Evolutionary conservation across 2,888 invertebrate genomes (phyloP), one percentile per base, ranked within the genome.

Genomic region (Epinotia nisella): DNA sequence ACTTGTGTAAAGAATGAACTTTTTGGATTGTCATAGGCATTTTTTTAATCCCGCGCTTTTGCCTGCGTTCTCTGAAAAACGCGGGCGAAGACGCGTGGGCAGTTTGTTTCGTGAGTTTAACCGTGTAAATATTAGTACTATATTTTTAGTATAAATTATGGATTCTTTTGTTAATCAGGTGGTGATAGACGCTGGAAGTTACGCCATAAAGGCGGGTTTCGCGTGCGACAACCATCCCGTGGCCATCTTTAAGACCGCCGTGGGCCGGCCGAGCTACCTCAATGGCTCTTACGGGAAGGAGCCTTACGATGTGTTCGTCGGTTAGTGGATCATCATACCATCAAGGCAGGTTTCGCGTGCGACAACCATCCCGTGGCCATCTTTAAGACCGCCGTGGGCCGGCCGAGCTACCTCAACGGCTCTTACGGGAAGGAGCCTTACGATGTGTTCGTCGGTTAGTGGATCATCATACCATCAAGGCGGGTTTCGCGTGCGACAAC

Each of bases 211-310:
- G 76, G 90, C 92, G 0, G 92, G 93, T 0, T 92, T 92, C 56
- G 84, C 92, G 0, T 90, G 91, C 51, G 92, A 93, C 74, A 92
- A 93, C 74, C 91, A 92, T 51, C 92, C 92, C 0, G 87, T 92
- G 0, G 83, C 89, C 0, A 91, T 91, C 69, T 90, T 92, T 71
- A 82, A 91, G 21, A 87, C 87, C 2, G 80, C 87, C 0, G 89
- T 92, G 2, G 92, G 91, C 0, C 83, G 93, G 59, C 92, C 92
- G 0, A 86, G 80, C 13, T 80, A 86, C 65, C 78, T 91, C 0
- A 74, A 82, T 0, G 90, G 90, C 0, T 75, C 76, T 1, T 91
- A 90, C 51, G 92, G 91, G 0, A 82, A 67, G 53, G 83, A 85
- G 15, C 78, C 80, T 3, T 92, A 93, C 69, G 90, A 92, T 0